phyloP scores from a whole-genome alignment of 2,888 invertebrate genomes.

The Malthinus seriepunctatus region DNA sequence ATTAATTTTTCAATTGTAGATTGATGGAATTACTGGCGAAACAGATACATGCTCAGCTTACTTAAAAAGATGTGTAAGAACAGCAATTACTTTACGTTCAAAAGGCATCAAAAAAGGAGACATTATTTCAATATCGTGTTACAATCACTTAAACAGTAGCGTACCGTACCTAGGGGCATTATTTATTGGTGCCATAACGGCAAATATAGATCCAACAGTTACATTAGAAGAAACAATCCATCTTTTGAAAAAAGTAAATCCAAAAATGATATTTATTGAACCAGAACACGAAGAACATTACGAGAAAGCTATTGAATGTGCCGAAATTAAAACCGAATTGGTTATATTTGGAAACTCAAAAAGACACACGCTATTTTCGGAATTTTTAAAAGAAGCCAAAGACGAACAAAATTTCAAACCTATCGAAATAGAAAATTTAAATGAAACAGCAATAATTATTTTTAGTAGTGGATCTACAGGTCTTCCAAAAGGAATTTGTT shows the following conservation, averaged over 20 bases:
- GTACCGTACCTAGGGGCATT: slow-evolving; percentile 51
- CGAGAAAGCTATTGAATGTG: slow-evolving; percentile 30
- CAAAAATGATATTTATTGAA: slow-evolving; percentile 35
- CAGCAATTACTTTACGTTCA: slow-evolving; percentile 4
- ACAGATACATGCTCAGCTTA: slow-evolving; percentile 50
- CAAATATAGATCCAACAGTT: slow-evolving; percentile 40
- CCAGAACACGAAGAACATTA: slow-evolving; percentile 38
- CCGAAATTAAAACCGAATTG: slow-evolving; percentile 37
- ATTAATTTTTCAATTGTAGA: not conserved
- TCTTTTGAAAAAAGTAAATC: slow-evolving; percentile 43
- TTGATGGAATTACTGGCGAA: slow-evolving; percentile 8
- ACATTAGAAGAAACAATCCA: slow-evolving; percentile 41
- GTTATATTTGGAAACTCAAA: slow-evolving; percentile 41
- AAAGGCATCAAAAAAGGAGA: slow-evolving; percentile 53
- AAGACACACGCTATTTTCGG: slow-evolving; percentile 29
- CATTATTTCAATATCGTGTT: slow-evolving; percentile 55
- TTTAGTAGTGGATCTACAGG: too few species aligned
- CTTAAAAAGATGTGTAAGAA: slow-evolving; percentile 26
- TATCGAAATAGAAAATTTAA: slow-evolving; percentile 11
- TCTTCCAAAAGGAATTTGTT: too few species aligned
- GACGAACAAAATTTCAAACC: slow-evolving; percentile 31
- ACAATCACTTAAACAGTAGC: slow-evolving; percentile 53
- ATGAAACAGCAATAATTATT: slow-evolving; percentile 31
- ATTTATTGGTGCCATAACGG: slow-evolving; percentile 39
- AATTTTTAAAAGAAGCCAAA: slow-evolving; percentile 34